A percentile compares a stretch with the other conserved stretches of the same genome.
Conservation (phyloP, 2,113 vertebrate species). For the Nyctereutes procyonoides region DNA sequence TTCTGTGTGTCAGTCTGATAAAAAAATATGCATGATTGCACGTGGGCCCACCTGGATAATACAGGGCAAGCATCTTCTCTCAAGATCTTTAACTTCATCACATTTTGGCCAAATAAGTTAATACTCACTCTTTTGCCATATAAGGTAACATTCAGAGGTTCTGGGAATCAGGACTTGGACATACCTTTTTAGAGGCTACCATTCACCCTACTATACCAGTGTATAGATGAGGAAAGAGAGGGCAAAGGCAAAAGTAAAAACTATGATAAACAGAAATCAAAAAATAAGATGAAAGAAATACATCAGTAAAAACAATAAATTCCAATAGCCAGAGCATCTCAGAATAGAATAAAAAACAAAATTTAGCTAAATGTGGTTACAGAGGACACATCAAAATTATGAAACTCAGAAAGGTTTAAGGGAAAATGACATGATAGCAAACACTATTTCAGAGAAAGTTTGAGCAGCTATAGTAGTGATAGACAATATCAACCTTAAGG, state of each 20-base stretch:
- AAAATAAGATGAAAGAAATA: background rate
- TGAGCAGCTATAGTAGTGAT: background rate
- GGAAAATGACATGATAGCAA: background rate
- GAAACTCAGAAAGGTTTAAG: background rate
- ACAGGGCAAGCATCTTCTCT: background rate
- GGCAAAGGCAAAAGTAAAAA: background rate
- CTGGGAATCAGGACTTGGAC: background rate
- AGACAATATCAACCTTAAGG: background rate
- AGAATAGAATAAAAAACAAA: background rate
- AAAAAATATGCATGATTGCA: background rate
- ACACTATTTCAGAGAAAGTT: slow-evolving; percentile 5
- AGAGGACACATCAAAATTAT: background rate
- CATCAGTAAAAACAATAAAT: background rate
- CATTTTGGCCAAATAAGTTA: background rate
- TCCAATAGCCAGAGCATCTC: background rate
- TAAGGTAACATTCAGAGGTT: background rate
- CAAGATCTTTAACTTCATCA: background rate
- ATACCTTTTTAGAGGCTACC: background rate
- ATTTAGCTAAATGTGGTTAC: background rate
- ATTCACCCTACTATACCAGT: background rate
- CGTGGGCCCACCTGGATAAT: background rate
- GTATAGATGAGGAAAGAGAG: background rate
- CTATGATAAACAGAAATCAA: background rate
- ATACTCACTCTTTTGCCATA: background rate
- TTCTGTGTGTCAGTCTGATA: background rate